A percentile compares a stretch with the other conserved stretches of the same genome.
Conservation (phyloP, 2,113 vertebrate species). For the Tympanuchus pallidicinctus region DNA sequence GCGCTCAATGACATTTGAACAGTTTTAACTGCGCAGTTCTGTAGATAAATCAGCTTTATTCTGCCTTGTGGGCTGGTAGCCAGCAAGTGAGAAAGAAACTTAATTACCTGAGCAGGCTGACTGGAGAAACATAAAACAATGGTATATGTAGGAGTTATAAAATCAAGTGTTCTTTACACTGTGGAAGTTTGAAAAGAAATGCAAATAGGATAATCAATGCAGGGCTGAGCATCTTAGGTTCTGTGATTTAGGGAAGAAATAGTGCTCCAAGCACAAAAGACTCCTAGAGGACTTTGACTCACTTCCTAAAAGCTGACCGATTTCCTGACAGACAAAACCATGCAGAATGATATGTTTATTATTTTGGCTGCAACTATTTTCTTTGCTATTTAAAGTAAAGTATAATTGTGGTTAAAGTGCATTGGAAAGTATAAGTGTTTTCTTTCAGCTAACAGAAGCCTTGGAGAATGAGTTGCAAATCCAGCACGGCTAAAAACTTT, state of each 20-base stretch:
- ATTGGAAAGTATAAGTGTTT: background rate
- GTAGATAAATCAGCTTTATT: conserved; percentile 1
- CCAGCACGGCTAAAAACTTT: background rate
- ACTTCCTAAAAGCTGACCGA: background rate
- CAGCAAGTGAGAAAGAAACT: background rate
- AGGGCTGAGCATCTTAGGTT: background rate
- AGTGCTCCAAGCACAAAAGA: background rate
- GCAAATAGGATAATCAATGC: background rate
- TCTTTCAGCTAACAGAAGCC: background rate
- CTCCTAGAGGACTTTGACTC: background rate
- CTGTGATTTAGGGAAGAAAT: background rate
- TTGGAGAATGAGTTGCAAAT: background rate
- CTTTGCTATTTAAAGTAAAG: conserved; percentile 6
- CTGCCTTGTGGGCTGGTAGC: background rate
- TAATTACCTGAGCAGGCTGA: conserved; percentile 4
- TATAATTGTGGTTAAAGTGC: background rate
- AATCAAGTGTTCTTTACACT: background rate
- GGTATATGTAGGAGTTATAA: background rate
- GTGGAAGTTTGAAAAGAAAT: background rate
- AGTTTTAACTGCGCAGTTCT: background rate
- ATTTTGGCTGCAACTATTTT: conserved; percentile 5
- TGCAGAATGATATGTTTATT: background rate
- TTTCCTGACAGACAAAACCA: background rate
- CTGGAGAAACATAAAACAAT: background rate
- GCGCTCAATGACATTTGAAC: background rate